Base-by-base conservation (phyloP, 1,140 invertebrate genomes). In the Andricus grossulariae region DNA sequence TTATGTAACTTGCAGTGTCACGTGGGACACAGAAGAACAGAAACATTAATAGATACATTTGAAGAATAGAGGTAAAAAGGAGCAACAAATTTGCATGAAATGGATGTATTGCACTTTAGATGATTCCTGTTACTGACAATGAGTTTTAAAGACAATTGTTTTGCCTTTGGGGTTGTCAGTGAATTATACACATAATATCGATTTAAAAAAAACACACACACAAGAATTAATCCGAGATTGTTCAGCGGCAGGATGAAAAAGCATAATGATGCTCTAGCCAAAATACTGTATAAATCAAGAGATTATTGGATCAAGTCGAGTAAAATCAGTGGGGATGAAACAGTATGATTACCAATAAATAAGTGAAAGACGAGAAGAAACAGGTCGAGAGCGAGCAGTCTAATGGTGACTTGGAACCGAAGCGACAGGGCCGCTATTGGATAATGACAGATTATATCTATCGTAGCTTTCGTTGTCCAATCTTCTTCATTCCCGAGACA, bases 351-450 rank as follows among this genome's bases (percentile, higher is more conserved):
- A 66, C 25, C 25, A 5, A n/a, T 39, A 39, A 32, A 66, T n/a
- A 66, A 66, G 60, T 66, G 60, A 66, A 32, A 66, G 60, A 32
- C 7, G 57, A 66, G 25, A 66, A 66, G 25, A 66, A 32, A 66
- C 60, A 66, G 60, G 25, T 66, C n/a, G 60, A 66, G 39, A 45
- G 60, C 60, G 60, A 54, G 15, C n/a, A 66, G 32, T 66, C 25
- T 45, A 66, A 66, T 66, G 60, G 25, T 66, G 60, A 66, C 5
- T 60, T 32, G 57, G 57, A 32, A 39, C 15, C 15, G 13, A 32
- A 66, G 11, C 0, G 55, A 66, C 60, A 66, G 16, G 10, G 19
- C 19, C 55, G n/a, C 60, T 66, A 66, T 66, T 10, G 25, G 60
- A 66, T 66, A 66, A 60, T 60, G 21, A 7, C 16, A 39, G 25